Base-by-base conservation (phyloP, 2,888 invertebrate species). In the Drepana falcataria region DNA sequence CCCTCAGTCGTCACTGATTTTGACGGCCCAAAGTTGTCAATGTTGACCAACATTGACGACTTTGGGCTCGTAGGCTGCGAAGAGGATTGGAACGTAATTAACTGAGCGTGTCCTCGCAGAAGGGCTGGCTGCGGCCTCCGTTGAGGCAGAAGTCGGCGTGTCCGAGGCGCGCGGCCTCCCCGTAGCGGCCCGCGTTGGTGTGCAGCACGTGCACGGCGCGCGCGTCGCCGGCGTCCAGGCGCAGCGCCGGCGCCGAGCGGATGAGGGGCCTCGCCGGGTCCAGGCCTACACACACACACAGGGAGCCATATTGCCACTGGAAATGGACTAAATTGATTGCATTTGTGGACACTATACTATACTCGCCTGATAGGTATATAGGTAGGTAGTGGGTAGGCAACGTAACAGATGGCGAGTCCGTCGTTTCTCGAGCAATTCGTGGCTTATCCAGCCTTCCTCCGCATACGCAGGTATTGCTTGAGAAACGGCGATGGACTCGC, bases 101-200 rank as follows among this genome's bases (percentile, higher is more conserved):
- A 95, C 94, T 94, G 2, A 93, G 93, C 2, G 93, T 93, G 65
- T 94, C 93, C 68, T 93, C 93, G 75, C 96, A 96, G 75, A 93
- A 95, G 0, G 96, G 96, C 75, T 95, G 95, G 56, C 93, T 89
- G 56, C 93, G 83, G n/a, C 95, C 96, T 0, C 96, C 96, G 73
- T 96, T 96, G 47, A 96, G 93, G 71, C 96, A 96, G 83, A 96
- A 95, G 84, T 96, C 96, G 0, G 95, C 95, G 74, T 95, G 95
- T 0, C 96, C 96, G 3, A 94, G 91, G 2, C 94, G 87, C 3
- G 95, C 94, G 2, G 92, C 92, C 77, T 96, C 95, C 0, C 96
- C 96, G 79, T 96, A 96, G 59, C 94, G 93, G 0, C 95, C 95
- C 0, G 96, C 95, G 77, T 95, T 96, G 0, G 96, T 96, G 75